Conservation (phyloP, 2,888 invertebrate genomes). For the Gasteruption jaculator region DNA sequence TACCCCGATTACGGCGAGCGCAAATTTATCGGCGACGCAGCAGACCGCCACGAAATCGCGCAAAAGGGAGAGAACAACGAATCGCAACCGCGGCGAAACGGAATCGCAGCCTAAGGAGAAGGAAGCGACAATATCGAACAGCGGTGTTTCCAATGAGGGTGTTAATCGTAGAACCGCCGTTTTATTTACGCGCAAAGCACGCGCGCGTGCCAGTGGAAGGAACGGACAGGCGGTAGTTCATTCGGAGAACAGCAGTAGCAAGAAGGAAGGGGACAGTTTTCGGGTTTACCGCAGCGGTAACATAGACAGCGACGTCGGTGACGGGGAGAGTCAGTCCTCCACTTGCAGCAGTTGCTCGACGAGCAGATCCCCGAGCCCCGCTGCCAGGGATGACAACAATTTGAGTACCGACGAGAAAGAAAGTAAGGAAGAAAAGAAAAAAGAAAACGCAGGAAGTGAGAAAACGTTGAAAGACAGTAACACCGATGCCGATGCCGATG, state of each 20-base stretch:
- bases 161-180: conserved; percentile 74
- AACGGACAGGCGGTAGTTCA: conserved; percentile 28
- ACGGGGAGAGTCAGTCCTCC: conserved; percentile 47
- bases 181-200: conserved; percentile 70
- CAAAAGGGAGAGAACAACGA: conserved; percentile 41
- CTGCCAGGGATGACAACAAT: conserved; percentile 32
- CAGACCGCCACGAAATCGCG: conserved; percentile 33
- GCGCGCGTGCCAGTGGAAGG: conserved; percentile 55
- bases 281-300: conserved; percentile 45
- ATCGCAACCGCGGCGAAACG: conserved; percentile 36
- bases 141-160: conserved; percentile 55
- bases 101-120: conserved; percentile 37
- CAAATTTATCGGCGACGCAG: conserved; percentile 24
- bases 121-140: conserved; percentile 29
- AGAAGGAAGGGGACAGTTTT: conserved; percentile 48
- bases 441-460: conserved; percentile 38
- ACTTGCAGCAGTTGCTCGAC: conserved; percentile 49
- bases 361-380: conserved; percentile 45
- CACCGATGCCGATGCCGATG: conserved; percentile 19
- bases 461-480: conserved; percentile 30
- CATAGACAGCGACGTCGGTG: conserved; percentile 46
- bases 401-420: conserved; percentile 51
- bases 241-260: conserved; percentile 33
- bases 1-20: too few species aligned
- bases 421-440: conserved; percentile 41